Evolutionary conservation across 2,888 invertebrate genomes (phyloP).

Genomic region (Apoda limacodes): DNA sequence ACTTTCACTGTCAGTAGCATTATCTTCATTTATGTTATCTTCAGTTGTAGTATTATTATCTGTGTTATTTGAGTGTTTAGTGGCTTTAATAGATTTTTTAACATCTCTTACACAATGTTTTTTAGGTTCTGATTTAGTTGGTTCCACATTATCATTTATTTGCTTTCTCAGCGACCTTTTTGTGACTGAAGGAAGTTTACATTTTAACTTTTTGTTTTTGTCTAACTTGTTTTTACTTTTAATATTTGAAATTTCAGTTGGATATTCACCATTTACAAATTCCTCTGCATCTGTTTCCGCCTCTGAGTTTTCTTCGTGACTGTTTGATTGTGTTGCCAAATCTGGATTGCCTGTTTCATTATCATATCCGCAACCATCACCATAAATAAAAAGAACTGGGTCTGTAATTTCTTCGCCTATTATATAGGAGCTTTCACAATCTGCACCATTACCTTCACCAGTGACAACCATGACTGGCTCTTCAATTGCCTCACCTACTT

Average conservation of each 20-base stretch:
- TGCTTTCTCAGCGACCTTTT: constrained; percentile 54
- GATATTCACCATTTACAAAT: constrained; percentile 49
- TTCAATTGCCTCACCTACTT: constrained; percentile 75
- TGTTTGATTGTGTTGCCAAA: constrained; percentile 34
- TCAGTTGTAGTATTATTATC: too few species aligned
- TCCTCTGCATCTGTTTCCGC: constrained; percentile 46
- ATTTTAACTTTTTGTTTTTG: constrained; percentile 26
- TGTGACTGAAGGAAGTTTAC: constrained; percentile 30
- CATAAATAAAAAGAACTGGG: constrained; percentile 75
- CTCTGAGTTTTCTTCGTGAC: constrained; percentile 31
- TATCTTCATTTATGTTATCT: too few species aligned
- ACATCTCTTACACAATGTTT: constrained; percentile 52
- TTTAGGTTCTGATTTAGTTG: constrained; percentile 46
- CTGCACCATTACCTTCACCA: constrained; percentile 77
- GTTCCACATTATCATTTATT: constrained; percentile 43
- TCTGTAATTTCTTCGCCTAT: constrained; percentile 81
- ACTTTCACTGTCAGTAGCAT: constrained; percentile 40
- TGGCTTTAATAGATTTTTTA: constrained; percentile 41
- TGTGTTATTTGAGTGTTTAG: too few species aligned
- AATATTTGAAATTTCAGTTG: constrained; percentile 33
- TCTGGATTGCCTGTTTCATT: constrained; percentile 80
- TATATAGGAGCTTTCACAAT: constrained; percentile 67
- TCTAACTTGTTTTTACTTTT: constrained; percentile 38
- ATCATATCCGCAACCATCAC: constrained; percentile 78
- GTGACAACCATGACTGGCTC: constrained; percentile 78